Conservation (phyloP, 2,113 vertebrate genomes). For the Piaya cayana region DNA sequence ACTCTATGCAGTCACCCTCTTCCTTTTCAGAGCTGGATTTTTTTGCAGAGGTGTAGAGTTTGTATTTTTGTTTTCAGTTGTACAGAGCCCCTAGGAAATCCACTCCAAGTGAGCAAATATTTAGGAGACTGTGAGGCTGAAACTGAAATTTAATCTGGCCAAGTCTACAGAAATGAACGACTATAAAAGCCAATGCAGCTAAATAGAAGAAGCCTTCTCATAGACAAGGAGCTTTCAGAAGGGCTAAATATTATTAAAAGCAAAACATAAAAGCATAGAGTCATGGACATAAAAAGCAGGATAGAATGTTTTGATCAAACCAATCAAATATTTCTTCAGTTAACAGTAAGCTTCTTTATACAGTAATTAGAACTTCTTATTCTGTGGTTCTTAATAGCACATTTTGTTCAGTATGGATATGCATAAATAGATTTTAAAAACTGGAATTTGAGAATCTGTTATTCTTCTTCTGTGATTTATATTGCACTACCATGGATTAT, state of each 20-base stretch:
- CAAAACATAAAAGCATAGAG: not conserved
- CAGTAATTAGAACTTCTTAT: not conserved
- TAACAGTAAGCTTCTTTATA: not conserved
- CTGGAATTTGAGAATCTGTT: not conserved
- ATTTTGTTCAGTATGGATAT: not conserved
- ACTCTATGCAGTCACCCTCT: not conserved
- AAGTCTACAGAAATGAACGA: not conserved
- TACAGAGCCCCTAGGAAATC: not conserved
- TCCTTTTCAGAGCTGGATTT: not conserved
- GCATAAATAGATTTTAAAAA: not conserved
- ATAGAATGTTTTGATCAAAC: not conserved
- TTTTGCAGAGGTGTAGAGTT: not conserved
- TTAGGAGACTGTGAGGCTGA: not conserved
- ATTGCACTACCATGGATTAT: not conserved
- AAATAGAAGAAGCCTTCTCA: not conserved
- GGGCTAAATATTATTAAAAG: slow-evolving; percentile 18
- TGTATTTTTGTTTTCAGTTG: not conserved
- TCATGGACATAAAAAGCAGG: not conserved
- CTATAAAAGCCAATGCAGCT: not conserved
- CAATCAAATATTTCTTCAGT: not conserved
- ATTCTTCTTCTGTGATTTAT: not conserved
- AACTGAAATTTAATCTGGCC: not conserved
- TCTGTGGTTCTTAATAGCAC: not conserved
- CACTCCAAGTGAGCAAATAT: not conserved
- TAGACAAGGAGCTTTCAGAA: not conserved